phyloP scores from a whole-genome alignment of 2,113 vertebrate species.

The Motacilla alba region DNA sequence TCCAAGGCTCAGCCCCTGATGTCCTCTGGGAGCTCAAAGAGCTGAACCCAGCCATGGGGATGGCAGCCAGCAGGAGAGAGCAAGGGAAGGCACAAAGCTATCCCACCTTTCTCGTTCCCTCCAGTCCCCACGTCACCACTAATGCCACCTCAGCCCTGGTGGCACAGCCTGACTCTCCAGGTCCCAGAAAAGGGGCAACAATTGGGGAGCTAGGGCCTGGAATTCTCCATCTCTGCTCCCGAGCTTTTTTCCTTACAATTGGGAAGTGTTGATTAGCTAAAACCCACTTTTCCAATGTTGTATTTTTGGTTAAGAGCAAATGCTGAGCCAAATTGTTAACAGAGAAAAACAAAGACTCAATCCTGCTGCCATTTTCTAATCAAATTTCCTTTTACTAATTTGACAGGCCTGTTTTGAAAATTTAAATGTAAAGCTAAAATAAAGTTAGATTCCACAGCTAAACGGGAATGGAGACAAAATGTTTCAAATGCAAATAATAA shows the following conservation, averaged over 20 bases:
- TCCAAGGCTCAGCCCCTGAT: background rate
- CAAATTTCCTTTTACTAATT: slow-evolving; percentile 48
- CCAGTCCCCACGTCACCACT: background rate
- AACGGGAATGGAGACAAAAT: background rate
- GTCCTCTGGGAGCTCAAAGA: background rate
- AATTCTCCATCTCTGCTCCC: background rate
- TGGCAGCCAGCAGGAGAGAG: background rate
- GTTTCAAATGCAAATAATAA: background rate
- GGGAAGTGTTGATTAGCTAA: background rate
- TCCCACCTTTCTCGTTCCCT: accelerated
- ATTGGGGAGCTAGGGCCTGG: accelerated
- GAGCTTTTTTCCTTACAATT: background rate
- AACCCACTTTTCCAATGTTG: background rate
- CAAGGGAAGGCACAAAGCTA: background rate
- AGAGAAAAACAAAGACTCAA: slow-evolving; percentile 35
- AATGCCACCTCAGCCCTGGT: background rate
- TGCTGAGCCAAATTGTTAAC: background rate
- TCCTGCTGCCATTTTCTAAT: slow-evolving; percentile 39
- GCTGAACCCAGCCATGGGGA: accelerated
- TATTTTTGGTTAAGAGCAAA: slow-evolving; percentile 10
- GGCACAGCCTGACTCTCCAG: background rate
- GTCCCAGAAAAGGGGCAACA: background rate
- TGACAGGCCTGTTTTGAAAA: slow-evolving; percentile 44
- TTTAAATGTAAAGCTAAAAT: slow-evolving; percentile 33
- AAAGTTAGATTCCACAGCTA: background rate